These are phyloP conservation scores for Eubasilissa splendida DNA, from an alignment of 2,888 invertebrate species.

Conservation along the genomic window DNA sequence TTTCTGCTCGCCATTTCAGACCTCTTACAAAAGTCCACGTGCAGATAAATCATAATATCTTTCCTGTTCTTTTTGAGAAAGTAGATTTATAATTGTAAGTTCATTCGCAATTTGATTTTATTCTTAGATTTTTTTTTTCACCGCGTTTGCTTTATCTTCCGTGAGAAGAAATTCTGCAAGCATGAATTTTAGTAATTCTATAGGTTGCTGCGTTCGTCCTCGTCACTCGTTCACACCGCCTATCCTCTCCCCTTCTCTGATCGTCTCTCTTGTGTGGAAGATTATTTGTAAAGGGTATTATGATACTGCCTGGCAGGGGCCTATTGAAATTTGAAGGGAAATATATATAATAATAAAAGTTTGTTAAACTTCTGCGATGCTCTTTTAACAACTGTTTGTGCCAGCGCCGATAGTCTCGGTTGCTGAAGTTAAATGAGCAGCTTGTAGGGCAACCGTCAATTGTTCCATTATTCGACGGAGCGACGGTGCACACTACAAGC, in stretches of 20 bases:
- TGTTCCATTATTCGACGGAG: conserved; percentile 12
- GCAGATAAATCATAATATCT: conserved; percentile 12
- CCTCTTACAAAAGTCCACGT: neutral
- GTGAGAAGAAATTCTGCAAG: conserved; percentile 25
- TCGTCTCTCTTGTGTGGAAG: conserved; percentile 23
- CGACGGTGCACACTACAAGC: conserved; percentile 4
- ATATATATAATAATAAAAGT: conserved; percentile 35
- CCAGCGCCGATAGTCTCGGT: conserved; percentile 1
- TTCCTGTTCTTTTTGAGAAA: conserved; percentile 3
- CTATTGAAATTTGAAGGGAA: conserved; percentile 29
- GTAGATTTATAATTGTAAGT: conserved; percentile 16
- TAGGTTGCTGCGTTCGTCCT: conserved; percentile 13
- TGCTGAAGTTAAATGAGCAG: conserved; percentile 23
- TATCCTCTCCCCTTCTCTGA: neutral
- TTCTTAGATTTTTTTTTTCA: conserved; percentile 16
- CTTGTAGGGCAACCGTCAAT: neutral
- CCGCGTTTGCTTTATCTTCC: conserved; percentile 4
- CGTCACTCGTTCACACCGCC: neutral
- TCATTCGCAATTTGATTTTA: conserved; percentile 13
- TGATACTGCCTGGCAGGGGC: conserved; percentile 16
- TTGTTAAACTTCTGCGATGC: conserved; percentile 39
- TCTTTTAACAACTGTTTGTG: conserved; percentile 31
- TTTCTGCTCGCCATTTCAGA: neutral
- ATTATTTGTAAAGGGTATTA: conserved; percentile 32
- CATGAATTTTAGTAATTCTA: conserved; percentile 35